Conservation (phyloP, 2,888 invertebrate species). For the Imbricaverruca yamaguchii region DNA sequence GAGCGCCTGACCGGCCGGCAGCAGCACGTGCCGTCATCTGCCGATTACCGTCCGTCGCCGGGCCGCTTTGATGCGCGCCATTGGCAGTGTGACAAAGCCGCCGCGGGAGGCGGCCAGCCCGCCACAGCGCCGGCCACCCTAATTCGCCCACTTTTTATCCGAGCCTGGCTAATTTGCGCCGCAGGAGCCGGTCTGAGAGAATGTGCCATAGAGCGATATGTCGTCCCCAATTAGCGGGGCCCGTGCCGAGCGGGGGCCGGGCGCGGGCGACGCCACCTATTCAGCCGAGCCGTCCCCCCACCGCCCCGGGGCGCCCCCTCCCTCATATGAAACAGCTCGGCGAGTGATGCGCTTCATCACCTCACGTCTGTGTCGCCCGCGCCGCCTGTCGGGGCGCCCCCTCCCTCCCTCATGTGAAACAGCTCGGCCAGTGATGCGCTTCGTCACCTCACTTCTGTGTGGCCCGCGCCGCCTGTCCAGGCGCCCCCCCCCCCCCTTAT, state of each 20-base stretch:
- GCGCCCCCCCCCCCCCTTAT: no score
- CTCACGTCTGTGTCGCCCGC: not conserved
- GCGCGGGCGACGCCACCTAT: not conserved
- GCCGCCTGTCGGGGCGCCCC: not conserved
- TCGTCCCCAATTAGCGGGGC: not conserved
- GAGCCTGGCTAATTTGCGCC: constrained; percentile 11
- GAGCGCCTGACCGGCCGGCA: no score
- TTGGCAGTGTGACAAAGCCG: not conserved
- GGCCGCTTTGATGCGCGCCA: not conserved
- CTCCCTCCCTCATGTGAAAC: not conserved
- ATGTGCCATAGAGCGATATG: not conserved
- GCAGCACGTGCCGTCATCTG: not conserved
- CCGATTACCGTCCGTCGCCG: not conserved
- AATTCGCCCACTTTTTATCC: constrained; percentile 9
- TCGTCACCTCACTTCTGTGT: not conserved
- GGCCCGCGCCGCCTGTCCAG: no score
- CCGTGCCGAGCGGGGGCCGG: not conserved
- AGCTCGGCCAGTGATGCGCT: not conserved
- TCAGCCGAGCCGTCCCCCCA: not conserved
- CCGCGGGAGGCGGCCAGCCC: not conserved
- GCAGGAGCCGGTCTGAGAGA: not conserved
- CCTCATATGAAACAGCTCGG: not conserved
- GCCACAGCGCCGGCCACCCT: not conserved
- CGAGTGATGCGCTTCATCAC: not conserved
- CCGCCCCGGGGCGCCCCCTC: no score